phyloP scores from a whole-genome alignment of 2,113 vertebrate genomes.

The Azemiops feae region DNA sequence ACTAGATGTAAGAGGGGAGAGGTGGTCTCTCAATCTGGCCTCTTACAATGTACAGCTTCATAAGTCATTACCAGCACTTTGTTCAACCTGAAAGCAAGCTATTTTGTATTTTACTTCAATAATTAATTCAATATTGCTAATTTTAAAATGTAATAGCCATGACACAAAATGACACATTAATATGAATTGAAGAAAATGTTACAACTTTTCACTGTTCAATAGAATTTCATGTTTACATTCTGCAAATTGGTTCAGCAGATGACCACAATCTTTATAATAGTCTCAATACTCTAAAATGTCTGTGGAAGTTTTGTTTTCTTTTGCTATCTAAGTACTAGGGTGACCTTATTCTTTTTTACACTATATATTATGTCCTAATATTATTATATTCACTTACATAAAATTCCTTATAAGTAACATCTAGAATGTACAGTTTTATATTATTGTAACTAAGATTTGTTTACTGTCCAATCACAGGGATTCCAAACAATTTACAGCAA shows the following conservation, averaged over 20 bases:
- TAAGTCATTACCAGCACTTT: background rate
- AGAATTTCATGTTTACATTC: background rate
- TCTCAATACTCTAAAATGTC: background rate
- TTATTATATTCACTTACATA: background rate
- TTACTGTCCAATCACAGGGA: background rate
- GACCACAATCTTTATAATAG: background rate
- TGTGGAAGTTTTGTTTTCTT: background rate
- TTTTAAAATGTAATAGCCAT: background rate
- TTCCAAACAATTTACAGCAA: background rate
- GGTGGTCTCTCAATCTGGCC: background rate
- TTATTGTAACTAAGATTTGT: background rate
- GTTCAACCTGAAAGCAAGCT: background rate
- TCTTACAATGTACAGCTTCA: background rate
- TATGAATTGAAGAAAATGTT: background rate
- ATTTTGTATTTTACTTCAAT: background rate
- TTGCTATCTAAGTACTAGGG: background rate
- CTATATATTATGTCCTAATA: background rate
- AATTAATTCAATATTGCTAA: background rate
- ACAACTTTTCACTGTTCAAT: background rate
- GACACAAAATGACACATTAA: background rate
- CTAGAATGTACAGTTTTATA: background rate
- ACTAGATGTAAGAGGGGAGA: background rate
- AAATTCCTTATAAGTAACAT: background rate
- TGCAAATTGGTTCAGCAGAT: background rate
- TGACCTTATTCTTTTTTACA: background rate